A percentile compares a stretch with the other conserved stretches of the same genome.
Conservation (phyloP, 2,797 vertebrate genomes). For the Halcyon badia region DNA sequence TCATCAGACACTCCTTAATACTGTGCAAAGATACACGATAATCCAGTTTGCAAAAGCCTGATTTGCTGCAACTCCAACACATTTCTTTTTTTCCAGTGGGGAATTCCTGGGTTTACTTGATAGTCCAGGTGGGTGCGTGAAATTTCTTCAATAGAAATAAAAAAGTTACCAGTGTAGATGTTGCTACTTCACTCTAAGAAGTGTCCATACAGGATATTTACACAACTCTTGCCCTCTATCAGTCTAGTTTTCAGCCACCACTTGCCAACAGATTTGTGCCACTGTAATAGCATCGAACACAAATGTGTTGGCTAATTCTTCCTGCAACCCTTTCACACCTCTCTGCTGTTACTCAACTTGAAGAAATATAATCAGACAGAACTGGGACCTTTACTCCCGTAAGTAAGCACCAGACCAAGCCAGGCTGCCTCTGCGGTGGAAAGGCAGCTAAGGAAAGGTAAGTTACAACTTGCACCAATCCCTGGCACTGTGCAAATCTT, state of each 20-base stretch:
- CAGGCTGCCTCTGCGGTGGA: background rate
- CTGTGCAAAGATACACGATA: background rate
- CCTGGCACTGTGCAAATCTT: background rate
- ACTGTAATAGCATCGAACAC: fast-evolving
- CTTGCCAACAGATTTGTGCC: background rate
- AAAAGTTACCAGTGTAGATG: background rate
- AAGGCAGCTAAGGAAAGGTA: background rate
- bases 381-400: background rate
- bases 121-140: background rate
- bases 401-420: background rate
- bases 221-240: background rate
- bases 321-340: background rate
- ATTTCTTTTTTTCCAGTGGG: background rate
- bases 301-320: background rate
- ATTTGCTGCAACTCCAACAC: background rate
- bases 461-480: background rate
- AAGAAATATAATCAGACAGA: background rate
- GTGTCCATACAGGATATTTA: fast-evolving
- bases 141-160: background rate
- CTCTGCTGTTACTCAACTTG: background rate
- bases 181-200: background rate
- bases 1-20: background rate
- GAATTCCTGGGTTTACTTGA: background rate
- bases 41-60: background rate
- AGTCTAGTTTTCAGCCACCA: background rate